Evolutionary conservation across 1,140 invertebrate species (phyloP), one percentile per base, ranked within the genome.

Genomic region (Manduca sexta): DNA sequence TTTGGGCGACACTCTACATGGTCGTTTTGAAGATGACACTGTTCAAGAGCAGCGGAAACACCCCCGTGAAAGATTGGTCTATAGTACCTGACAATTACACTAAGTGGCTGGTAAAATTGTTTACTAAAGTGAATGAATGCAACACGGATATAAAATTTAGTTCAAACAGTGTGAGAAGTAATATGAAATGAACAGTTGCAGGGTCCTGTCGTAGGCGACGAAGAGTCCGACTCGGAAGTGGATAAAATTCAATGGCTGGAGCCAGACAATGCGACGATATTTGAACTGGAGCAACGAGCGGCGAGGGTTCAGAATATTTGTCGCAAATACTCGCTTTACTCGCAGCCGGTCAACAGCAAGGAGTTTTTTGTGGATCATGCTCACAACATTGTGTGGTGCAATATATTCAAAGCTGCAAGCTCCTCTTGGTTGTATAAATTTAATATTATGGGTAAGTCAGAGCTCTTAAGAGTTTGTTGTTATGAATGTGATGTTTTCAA

Each of bases 381-480:
- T 26, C 89, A 93, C 57, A 91, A 90, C 58, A 70, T 93, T 12
- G 91, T 93, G 7, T 93, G 92, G 92, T 94, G 92, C 70, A 93
- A 93, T 69, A 89, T 94, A 44, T 94, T 93, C 69, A 93, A 94
- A 87, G 93, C 93, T 29, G 93, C 92, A 5, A 93, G 92, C 54
- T 92, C 92, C 2, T 92, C 91, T 2, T 94, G 93, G 93, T 89
- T 94, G 87, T 93, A 93, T 74, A 93, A 93, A 74, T 93, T 93
- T 58, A 93, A 93, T 84, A 88, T 93, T 69, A 72, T 93, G 33
- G 89, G 90, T 86, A 56, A 49, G 29, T 8, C 14, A 37, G 12
- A 43, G 16, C 47, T 45, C 13, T 49, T 8, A 34, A 16, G 38
- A 13, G 17, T 14, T 39, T 17, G 46, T 41, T 39, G 11, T 42